Evolutionary conservation across 2,113 vertebrate species (phyloP).

Genomic region (Loxodonta africana): DNA sequence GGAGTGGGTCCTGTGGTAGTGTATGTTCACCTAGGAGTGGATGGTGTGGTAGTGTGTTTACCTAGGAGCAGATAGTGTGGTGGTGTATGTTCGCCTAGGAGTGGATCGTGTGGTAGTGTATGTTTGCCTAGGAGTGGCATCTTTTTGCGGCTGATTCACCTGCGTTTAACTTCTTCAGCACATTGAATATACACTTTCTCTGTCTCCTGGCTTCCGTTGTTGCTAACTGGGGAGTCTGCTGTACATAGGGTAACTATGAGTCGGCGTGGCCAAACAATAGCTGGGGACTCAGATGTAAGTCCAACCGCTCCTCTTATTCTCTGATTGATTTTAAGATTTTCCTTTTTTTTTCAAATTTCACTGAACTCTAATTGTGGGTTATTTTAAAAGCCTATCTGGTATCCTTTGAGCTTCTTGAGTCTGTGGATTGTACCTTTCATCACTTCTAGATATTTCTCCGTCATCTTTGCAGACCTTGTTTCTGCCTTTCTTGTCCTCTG

Average conservation of each 20-base stretch:
- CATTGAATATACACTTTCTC: neutral
- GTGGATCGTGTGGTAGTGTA: too few relatives aligned
- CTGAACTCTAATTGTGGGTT: neutral
- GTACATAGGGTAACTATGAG: too few relatives aligned
- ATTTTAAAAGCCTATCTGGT: neutral
- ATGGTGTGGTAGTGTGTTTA: too few relatives aligned
- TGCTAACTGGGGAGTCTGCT: neutral
- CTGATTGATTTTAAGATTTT: neutral
- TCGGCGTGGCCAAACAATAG: too few relatives aligned
- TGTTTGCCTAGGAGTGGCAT: too few relatives aligned
- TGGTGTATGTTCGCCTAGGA: too few relatives aligned
- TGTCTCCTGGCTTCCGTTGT: neutral
- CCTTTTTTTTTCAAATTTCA: neutral
- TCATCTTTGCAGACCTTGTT: neutral
- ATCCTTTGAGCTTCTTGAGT: conserved; percentile 9
- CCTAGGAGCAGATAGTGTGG: too few relatives aligned
- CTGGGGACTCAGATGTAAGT: neutral
- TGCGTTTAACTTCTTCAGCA: neutral
- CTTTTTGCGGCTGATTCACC: neutral
- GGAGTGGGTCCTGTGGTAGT: too few relatives aligned
- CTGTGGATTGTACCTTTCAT: neutral
- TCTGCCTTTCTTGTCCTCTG: neutral
- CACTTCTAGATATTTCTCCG: conserved; percentile 21
- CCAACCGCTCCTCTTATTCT: neutral
- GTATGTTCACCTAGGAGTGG: too few relatives aligned